phyloP scores from a whole-genome alignment of 2,113 vertebrate genomes.

The Struthio camelus region DNA sequence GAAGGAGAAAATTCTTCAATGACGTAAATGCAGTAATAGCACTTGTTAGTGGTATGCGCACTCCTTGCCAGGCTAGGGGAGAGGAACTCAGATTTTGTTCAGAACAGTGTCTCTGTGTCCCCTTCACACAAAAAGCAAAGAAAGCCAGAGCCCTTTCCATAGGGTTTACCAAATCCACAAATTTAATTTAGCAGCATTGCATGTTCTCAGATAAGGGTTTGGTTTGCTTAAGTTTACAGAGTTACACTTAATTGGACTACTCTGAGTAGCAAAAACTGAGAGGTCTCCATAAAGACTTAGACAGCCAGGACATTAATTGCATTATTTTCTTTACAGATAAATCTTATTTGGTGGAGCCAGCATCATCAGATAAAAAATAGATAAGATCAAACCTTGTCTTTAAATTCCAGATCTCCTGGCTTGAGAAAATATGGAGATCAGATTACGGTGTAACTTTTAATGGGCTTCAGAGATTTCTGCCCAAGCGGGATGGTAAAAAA shows the following conservation, averaged over 20 bases:
- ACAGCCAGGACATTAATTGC: constrained; percentile 53
- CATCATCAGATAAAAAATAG: constrained; percentile 77
- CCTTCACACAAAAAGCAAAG: neutral
- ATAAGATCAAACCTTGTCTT: constrained; percentile 84
- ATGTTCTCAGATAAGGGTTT: constrained; percentile 23
- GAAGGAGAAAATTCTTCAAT: constrained; percentile 64
- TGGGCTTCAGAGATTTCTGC: constrained; percentile 47
- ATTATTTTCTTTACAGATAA: constrained; percentile 78
- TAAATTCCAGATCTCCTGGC: constrained; percentile 74
- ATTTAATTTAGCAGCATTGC: constrained; percentile 12
- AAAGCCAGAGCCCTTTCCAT: neutral
- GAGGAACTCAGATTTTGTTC: neutral
- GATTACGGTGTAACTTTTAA: constrained; percentile 35
- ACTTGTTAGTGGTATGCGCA: constrained; percentile 17
- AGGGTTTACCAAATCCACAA: neutral
- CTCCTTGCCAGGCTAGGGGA: constrained; percentile 65
- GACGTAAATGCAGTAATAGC: constrained; percentile 61
- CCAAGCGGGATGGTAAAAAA: constrained; percentile 6
- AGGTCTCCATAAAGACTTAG: constrained; percentile 35
- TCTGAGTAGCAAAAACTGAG: constrained; percentile 19
- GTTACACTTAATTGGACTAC: constrained; percentile 60
- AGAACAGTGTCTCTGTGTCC: constrained; percentile 11
- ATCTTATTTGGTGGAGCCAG: constrained; percentile 77
- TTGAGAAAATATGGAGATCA: constrained; percentile 52
- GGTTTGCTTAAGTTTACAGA: constrained; percentile 44